phyloP scores from a whole-genome alignment of 1,140 invertebrate species.

The Drosophila malerkotliana region DNA sequence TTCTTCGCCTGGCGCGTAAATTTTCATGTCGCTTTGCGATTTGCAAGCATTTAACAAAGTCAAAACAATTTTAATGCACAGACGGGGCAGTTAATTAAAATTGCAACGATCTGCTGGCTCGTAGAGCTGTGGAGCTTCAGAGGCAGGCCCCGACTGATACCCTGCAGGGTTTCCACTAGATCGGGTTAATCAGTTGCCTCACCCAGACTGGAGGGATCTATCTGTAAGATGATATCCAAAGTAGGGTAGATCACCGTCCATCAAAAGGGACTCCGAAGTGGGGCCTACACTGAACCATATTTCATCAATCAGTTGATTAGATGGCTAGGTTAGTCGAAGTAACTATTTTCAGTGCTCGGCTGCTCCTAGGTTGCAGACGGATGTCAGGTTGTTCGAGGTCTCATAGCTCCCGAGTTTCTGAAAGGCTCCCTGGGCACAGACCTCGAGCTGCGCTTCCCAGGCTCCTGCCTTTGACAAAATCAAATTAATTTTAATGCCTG shows the following conservation, averaged over 20 bases:
- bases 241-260: not conserved
- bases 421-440: conserved; percentile 6
- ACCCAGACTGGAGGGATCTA: not conserved
- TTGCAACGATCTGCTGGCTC: conserved; percentile 70
- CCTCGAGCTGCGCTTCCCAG: conserved; percentile 32
- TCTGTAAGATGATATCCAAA: too few species aligned
- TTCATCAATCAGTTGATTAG: too few species aligned
- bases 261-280: not conserved
- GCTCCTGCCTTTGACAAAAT: conserved; percentile 51
- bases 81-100: conserved; percentile 81
- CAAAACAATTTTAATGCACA: conserved; percentile 82
- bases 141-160: conserved; percentile 18
- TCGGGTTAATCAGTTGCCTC: not conserved
- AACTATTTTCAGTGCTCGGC: too few species aligned
- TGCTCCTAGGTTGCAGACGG: conserved; percentile 17
- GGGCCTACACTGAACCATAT: not conserved
- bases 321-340: too few species aligned
- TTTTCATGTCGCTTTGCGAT: conserved; percentile 80
- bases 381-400: conserved; percentile 38
- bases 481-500: conserved; percentile 51
- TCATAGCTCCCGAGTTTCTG: conserved; percentile 1
- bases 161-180: conserved; percentile 16
- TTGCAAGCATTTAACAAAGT: conserved; percentile 82
- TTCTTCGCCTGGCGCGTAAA: conserved; percentile 59
- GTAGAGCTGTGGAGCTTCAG: conserved; percentile 1